Evolutionary conservation across 2,113 vertebrate species (phyloP).

Genomic region (Rhizomys pruinosus): DNA sequence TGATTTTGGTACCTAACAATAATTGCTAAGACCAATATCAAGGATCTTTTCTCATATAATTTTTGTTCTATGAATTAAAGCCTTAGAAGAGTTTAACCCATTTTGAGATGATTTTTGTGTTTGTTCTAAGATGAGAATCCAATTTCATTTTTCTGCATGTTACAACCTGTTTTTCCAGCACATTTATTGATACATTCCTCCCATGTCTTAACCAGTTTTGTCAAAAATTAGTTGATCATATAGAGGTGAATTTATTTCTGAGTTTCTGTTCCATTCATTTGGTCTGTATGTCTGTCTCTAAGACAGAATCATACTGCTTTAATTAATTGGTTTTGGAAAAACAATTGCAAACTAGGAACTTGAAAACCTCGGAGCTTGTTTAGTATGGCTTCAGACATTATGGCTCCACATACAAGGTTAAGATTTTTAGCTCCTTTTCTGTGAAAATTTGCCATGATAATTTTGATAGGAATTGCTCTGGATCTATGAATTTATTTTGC

Average conservation of each 20-base stretch:
- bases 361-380: not conserved
- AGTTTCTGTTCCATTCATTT: not conserved
- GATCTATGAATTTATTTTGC: not conserved
- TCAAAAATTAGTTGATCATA: not conserved
- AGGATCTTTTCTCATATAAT: not conserved
- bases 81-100: not conserved
- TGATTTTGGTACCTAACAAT: not conserved
- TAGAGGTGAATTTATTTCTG: not conserved
- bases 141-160: not conserved
- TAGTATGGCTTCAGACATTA: not conserved
- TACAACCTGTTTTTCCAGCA: not conserved
- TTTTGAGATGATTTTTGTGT: not conserved
- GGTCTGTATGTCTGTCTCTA: not conserved
- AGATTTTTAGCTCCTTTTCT: not conserved
- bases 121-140: not conserved
- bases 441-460: not conserved
- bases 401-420: not conserved
- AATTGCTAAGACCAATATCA: not conserved
- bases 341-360: not conserved
- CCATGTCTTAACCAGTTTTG: not conserved
- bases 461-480: not conserved
- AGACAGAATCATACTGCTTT: not conserved
- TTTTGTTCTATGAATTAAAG: not conserved
- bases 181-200: not conserved
- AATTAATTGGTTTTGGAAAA: slow-evolving; percentile 2